A percentile compares a stretch with the other conserved stretches of the same genome.
phyloP scores from a whole-genome alignment of 2,888 invertebrate species.

The Polymixis lichenea region DNA sequence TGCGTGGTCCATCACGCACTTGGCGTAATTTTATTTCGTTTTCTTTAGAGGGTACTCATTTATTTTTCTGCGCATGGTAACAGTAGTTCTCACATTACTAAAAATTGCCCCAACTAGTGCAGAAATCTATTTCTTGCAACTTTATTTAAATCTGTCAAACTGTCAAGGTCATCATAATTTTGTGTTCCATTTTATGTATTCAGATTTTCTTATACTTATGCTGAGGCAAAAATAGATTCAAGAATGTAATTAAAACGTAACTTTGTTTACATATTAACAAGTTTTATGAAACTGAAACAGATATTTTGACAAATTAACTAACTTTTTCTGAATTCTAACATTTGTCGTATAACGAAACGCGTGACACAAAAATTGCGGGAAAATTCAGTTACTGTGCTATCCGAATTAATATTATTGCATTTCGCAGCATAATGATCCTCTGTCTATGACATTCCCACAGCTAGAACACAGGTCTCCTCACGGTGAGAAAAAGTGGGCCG shows the following conservation, averaged over 20 bases:
- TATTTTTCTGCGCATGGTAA: background rate
- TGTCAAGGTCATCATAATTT: constrained; percentile 65
- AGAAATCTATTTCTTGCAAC: constrained; percentile 22
- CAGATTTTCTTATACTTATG: background rate
- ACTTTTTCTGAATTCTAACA: background rate
- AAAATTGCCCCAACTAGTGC: constrained; percentile 23
- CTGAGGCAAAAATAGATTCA: no score
- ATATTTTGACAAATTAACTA: background rate
- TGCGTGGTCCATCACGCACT: background rate
- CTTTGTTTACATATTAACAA: background rate
- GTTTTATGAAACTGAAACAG: background rate
- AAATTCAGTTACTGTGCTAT: background rate
- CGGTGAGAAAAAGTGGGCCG: no score
- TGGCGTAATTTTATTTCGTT: background rate
- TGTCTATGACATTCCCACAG: no score
- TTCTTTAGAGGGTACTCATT: background rate
- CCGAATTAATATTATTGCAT: background rate
- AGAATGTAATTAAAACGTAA: background rate
- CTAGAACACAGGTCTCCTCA: no score
- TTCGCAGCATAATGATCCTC: no score
- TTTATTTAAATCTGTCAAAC: constrained; percentile 61
- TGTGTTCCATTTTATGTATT: constrained; percentile 59
- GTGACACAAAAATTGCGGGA: background rate
- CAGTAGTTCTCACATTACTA: background rate
- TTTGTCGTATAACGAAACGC: constrained; percentile 13